These are phyloP conservation scores for Forficula auricularia DNA, from an alignment of 1,140 invertebrate species.

Conservation along the genomic window DNA sequence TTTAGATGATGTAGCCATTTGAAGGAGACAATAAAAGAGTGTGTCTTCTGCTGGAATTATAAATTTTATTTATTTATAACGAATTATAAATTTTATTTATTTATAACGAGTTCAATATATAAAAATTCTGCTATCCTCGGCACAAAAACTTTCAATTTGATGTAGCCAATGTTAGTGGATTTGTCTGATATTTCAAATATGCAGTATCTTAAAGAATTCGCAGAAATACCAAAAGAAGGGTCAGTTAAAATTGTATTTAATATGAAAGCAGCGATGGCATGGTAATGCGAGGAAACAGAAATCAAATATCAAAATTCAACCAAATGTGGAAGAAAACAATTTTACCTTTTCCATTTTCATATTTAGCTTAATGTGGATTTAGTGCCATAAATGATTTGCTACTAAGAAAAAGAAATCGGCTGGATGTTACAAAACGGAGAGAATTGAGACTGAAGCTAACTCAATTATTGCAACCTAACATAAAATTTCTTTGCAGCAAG, in stretches of 20 bases:
- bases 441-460: conserved; percentile 16
- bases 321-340: conserved; percentile 14
- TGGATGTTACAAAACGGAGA: conserved; percentile 15
- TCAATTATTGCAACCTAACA: conserved; percentile 16
- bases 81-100: no score
- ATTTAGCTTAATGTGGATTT: conserved; percentile 15
- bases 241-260: neutral
- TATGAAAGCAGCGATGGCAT: conserved; percentile 13
- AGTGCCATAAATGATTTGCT: conserved; percentile 16
- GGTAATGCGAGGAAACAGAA: conserved; percentile 14
- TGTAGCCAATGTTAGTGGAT: neutral
- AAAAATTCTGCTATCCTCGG: no score
- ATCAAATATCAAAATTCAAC: conserved; percentile 16
- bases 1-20: no score
- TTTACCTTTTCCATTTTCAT: conserved; percentile 5
- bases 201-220: neutral
- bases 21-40: no score
- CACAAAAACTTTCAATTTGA: no score
- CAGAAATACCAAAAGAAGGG: neutral
- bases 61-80: no score
- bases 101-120: neutral
- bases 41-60: no score
- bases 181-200: neutral
- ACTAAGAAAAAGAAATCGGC: conserved; percentile 10
- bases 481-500: conserved; percentile 5